Conservation (phyloP, 2,797 vertebrate species). For the Esox masquinongy region DNA sequence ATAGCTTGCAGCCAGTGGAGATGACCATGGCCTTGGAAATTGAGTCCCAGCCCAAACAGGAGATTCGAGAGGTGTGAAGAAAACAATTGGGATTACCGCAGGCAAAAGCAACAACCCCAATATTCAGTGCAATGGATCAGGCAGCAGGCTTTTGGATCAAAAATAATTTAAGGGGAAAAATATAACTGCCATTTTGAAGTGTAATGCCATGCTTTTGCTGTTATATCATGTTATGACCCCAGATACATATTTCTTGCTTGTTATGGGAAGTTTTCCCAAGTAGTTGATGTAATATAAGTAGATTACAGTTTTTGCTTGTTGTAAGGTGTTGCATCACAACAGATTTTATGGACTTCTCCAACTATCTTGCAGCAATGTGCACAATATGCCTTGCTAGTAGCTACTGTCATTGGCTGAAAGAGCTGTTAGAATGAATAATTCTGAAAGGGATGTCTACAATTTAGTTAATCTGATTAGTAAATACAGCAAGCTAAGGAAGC, state of each 20-base stretch:
- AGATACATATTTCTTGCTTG: too few species aligned
- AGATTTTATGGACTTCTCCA: background rate
- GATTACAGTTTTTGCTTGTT: too few species aligned
- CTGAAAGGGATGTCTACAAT: background rate
- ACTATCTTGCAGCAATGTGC: background rate
- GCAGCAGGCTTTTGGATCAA: background rate
- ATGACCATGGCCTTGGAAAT: constrained; percentile 57
- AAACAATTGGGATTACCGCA: background rate
- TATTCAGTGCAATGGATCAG: background rate
- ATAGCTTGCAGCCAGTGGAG: constrained; percentile 49
- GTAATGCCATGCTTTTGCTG: too few species aligned
- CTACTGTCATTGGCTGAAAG: background rate
- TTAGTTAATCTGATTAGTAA: background rate
- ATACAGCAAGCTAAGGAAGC: background rate
- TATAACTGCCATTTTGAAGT: too few species aligned
- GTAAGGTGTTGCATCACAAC: background rate
- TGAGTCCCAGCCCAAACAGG: constrained; percentile 48
- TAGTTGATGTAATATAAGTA: too few species aligned
- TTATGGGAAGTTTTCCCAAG: too few species aligned
- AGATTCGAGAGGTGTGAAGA: constrained; percentile 52
- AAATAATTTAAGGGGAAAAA: background rate
- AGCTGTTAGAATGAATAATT: background rate
- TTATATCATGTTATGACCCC: too few species aligned
- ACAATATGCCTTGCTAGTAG: background rate
- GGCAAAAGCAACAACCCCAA: background rate